Conservation (phyloP, 2,113 vertebrate genomes). For the Delphinus delphis region DNA sequence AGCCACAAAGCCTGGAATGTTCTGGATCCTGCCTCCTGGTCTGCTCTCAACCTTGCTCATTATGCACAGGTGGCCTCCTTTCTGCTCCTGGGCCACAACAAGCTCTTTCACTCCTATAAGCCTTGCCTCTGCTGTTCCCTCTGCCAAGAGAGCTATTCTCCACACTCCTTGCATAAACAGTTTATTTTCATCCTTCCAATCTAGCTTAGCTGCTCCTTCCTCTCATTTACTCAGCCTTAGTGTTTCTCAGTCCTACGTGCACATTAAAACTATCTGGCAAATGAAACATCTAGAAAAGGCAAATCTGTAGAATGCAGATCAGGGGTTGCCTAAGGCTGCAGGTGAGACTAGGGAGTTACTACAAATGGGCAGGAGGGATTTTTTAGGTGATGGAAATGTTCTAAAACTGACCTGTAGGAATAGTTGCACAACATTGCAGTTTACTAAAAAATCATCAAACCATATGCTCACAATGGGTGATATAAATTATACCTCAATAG, state of each 20-base stretch:
- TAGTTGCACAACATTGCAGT: background rate
- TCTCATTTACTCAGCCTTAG: background rate
- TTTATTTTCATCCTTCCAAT: background rate
- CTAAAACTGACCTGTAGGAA: background rate
- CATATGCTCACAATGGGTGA: background rate
- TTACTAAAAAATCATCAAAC: background rate
- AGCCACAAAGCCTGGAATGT: background rate
- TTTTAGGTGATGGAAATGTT: background rate
- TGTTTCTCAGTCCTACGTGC: background rate
- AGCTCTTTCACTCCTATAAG: background rate
- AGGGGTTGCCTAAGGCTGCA: background rate
- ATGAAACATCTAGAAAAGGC: background rate
- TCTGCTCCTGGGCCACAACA: background rate
- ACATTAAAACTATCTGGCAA: background rate
- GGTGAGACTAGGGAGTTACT: background rate
- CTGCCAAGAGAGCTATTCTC: background rate
- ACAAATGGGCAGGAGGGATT: background rate
- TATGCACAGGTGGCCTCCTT: accelerated
- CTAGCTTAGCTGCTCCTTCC: background rate
- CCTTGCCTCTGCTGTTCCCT: background rate
- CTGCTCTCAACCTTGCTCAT: background rate
- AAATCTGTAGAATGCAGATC: background rate
- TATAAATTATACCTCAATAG: background rate
- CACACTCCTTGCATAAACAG: accelerated
- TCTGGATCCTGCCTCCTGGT: background rate